Base-by-base conservation (phyloP, 2,797 vertebrate species). In the Thamnophis elegans region DNA sequence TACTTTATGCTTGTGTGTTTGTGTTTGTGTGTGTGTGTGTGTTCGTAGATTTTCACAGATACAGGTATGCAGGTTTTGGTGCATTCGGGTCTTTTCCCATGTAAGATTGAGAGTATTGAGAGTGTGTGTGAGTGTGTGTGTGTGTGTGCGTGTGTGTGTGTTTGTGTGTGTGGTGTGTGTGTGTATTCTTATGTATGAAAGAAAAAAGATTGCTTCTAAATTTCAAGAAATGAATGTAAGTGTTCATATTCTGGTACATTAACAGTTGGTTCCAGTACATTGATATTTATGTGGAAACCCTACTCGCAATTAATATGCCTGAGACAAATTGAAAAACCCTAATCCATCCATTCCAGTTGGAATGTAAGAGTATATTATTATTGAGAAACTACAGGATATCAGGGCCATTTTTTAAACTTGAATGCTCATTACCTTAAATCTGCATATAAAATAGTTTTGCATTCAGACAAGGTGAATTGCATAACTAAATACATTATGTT, bases 221-320 rank as follows among this genome's bases (percentile, higher is more conserved):
- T 95, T 95, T 97, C 93, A 94, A 97, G 95, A 98, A 98, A 97
- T 95, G 92, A 97, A 96, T 96, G 92, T 94, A 96, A 97, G 95
- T 95, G 95, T 97, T 97, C 96, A 96, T 97, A 97, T 97, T 97
- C 97, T 97, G 96, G 94, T 97, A 97, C 97, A 97, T 98, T 98
- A 98, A 97, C 96, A 97, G 97, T 97, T 98, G 97, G 97, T 98
- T 98, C 97, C 98, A 97, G 96, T 97, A 98, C 97, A 98, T 97
- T 98, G 97, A 96, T 96, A 97, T 97, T 98, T 97, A 98, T 97
- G 96, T 97, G 96, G 95, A 97, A 98, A 96, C 95, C 95, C 95
- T 97, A 95, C 96, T 98, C 97, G 96, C 97, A 98, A 98, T 98
- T 98, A 98, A 97, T 98, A 98, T 97, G 97, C 96, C 96, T 96